Evolutionary conservation across 2,888 invertebrate genomes (phyloP).

Genomic region (Ypsolopha scabrella): DNA sequence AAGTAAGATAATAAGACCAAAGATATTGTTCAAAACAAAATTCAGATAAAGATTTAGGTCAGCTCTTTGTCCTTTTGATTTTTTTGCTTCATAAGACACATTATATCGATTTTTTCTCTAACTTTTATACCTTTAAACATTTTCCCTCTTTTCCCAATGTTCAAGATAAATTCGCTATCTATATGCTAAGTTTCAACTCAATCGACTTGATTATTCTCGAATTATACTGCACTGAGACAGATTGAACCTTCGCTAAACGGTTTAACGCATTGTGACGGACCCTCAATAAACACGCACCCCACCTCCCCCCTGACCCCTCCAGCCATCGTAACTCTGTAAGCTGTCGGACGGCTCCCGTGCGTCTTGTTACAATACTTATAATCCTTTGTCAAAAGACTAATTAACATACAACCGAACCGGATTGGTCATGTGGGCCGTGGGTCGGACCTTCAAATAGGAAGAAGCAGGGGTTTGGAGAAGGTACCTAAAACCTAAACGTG

Average conservation of each 20-base stretch:
- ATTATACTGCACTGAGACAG: neutral
- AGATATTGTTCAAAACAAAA: no score
- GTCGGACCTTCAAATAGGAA: constrained; percentile 4
- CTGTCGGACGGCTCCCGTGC: constrained; percentile 16
- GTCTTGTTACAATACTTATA: constrained; percentile 7
- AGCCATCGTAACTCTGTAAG: neutral
- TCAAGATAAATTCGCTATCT: no score
- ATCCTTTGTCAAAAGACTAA: constrained; percentile 12
- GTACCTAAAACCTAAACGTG: neutral
- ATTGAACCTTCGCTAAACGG: neutral
- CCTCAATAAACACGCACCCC: neutral
- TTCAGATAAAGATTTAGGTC: no score
- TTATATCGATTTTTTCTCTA: no score
- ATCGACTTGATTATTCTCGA: no score
- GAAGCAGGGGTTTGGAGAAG: neutral
- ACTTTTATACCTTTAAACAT: no score
- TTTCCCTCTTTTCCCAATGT: no score
- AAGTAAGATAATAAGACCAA: no score
- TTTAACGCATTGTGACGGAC: neutral
- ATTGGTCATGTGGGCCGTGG: constrained; percentile 14
- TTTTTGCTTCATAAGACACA: no score
- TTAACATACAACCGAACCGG: constrained; percentile 20
- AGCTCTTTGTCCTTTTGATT: no score
- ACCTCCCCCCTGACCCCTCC: neutral
- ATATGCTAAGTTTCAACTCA: no score